Base-by-base conservation (phyloP, 2,888 invertebrate genomes). In the Mycogona germanica region DNA sequence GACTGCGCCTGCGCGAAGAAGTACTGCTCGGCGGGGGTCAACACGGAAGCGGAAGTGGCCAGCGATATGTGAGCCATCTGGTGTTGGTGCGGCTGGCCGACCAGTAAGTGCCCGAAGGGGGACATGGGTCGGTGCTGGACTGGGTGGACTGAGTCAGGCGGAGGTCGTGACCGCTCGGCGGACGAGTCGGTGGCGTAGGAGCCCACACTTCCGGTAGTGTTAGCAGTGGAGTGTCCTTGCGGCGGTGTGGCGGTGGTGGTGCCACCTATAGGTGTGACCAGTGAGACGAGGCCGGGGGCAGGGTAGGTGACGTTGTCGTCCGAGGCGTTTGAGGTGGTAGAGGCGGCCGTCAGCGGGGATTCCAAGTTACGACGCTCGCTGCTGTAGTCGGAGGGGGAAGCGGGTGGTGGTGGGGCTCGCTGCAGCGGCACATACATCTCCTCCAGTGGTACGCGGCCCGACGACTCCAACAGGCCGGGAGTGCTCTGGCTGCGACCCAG, bases 401-500 rank as follows among this genome's bases (percentile, higher is more conserved):
- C 48, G 21, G 25, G 48, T 42, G 40, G 56, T 30, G 23, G 51
- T 45, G 45, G 30, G n/a, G n/a, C n/a, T n/a, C n/a, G n/a, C n/a
- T n/a, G n/a, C 23, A 46, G 12, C 9, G 56, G 60, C 4, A 62
- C 45, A 19, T 59, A 56, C 84, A 84, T 85, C 60, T 85, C 84
- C 72, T 91, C 89, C 62, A 91, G 75, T 56, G 93, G 84, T 62
- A 89, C 78, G 66, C 87, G 84, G 56, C 93, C 93, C 63, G 82
- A 79, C 55, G 92, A 89, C 73, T 96, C 95, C 64, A 96, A 85
- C 64, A 95, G 77, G 44, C 93, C 95, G 14, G 96, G 95, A 57
- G 96, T 93, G 64, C 95, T 95, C 69, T 88, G 88, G 71, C 93
- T 91, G 67, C 95, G 80, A 65, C 92, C 88, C 84, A 93, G 84